A percentile compares a stretch with the other conserved stretches of the same genome.
These are phyloP conservation scores for Sinohyriopsis cumingii DNA, from an alignment of 2,888 invertebrate genomes.

Conservation along the genomic window DNA sequence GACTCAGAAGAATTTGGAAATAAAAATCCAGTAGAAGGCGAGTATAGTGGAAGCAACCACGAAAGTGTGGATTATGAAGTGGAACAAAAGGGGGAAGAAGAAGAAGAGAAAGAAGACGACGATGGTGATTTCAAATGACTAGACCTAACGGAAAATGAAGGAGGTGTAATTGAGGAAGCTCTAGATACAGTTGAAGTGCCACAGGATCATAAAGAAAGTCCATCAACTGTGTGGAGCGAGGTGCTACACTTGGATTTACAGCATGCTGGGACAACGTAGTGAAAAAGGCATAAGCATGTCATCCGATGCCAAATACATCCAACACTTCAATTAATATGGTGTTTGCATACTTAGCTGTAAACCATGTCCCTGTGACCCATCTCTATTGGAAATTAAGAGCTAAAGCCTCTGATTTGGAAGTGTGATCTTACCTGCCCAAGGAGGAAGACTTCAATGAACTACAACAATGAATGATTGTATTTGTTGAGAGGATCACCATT, in stretches of 20 bases:
- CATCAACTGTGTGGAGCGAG: not conserved
- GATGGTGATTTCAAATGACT: too few relatives aligned
- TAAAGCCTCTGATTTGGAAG: too few relatives aligned
- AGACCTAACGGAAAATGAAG: not conserved
- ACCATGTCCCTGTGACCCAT: constrained; percentile 12
- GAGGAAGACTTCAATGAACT: too few relatives aligned
- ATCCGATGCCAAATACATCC: constrained; percentile 7
- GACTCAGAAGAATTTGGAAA: too few relatives aligned
- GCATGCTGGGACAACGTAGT: constrained; percentile 34
- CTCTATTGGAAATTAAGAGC: too few relatives aligned
- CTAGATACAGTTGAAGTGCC: too few relatives aligned
- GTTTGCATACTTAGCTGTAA: constrained; percentile 23
- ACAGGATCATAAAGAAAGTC: not conserved
- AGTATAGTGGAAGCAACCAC: too few relatives aligned
- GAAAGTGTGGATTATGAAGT: too few relatives aligned
- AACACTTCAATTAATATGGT: constrained; percentile 28
- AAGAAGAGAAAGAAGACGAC: not conserved
- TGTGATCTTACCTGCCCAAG: too few relatives aligned
- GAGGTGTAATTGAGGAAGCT: not conserved
- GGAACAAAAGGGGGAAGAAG: too few relatives aligned
- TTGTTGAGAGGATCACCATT: constrained; percentile 11
- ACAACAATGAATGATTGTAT: constrained; percentile 6
- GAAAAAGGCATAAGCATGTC: constrained; percentile 15
- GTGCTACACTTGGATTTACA: constrained; percentile 16
- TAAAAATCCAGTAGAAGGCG: too few relatives aligned